Conservation (phyloP, 2,888 invertebrate genomes). For the Synanthedon tipuliformis region DNA sequence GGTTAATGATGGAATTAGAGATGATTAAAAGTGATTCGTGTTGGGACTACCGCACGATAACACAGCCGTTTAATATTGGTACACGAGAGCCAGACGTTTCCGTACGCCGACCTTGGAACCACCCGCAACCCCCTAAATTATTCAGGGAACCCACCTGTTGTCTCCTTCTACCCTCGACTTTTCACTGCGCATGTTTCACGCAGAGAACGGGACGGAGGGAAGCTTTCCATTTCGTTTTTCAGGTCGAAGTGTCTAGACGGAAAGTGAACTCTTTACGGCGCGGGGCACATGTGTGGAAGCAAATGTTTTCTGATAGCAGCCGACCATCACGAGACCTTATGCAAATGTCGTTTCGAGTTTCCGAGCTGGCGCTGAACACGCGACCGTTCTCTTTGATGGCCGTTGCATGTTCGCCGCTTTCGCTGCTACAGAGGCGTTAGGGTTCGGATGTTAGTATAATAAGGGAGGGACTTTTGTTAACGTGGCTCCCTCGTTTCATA, state of each 20-base stretch:
- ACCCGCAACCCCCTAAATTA: constrained; percentile 27
- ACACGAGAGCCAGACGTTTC: constrained; percentile 60
- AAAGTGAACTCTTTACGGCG: constrained; percentile 60
- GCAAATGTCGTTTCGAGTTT: constrained; percentile 23
- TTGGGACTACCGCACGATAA: constrained; percentile 39
- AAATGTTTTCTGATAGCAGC: constrained; percentile 17
- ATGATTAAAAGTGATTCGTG: not conserved
- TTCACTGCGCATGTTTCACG: constrained; percentile 56
- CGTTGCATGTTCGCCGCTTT: constrained; percentile 8
- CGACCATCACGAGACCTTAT: constrained; percentile 24
- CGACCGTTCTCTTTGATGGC: constrained; percentile 9
- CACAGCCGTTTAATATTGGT: constrained; percentile 42
- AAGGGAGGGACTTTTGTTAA: not conserved
- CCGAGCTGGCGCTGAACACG: constrained; percentile 15
- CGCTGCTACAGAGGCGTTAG: not conserved
- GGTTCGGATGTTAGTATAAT: not conserved
- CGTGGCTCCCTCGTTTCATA: not conserved
- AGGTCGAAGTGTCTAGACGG: constrained; percentile 68
- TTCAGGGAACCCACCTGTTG: constrained; percentile 49
- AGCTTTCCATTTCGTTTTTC: constrained; percentile 37
- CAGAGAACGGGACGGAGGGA: constrained; percentile 37
- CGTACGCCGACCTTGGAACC: constrained; percentile 60
- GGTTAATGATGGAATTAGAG: not conserved
- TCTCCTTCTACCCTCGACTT: constrained; percentile 28
- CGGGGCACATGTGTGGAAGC: constrained; percentile 26